Percentiles rank a stretch among this genome's conserved stretches.
phyloP scores from a whole-genome alignment of 2,113 vertebrate species.

The Myocastor coypus region DNA sequence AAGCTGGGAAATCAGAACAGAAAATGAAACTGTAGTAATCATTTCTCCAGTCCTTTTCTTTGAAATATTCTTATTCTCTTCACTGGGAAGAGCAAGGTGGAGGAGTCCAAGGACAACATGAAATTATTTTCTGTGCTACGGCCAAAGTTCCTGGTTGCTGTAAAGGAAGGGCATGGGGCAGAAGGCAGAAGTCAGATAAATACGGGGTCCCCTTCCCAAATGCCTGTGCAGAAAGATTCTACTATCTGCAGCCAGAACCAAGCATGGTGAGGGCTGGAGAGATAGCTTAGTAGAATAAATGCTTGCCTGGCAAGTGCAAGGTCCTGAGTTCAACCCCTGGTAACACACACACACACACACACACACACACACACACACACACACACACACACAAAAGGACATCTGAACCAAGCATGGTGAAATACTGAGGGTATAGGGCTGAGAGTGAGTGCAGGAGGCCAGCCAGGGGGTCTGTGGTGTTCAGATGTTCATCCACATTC shows the following conservation, averaged over 20 bases:
- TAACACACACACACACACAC: too few species aligned
- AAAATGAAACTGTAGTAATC: not conserved
- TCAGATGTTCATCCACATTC: not conserved
- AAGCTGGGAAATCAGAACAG: slow-evolving; percentile 46
- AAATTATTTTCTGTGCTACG: not conserved
- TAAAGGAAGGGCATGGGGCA: not conserved
- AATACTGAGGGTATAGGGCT: not conserved
- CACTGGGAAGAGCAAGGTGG: not conserved
- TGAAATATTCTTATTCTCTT: not conserved
- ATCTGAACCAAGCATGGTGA: not conserved
- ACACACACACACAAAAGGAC: too few species aligned
- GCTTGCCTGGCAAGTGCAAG: too few species aligned
- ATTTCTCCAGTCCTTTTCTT: slow-evolving; percentile 11
- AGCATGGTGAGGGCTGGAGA: not conserved
- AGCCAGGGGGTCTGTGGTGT: not conserved
- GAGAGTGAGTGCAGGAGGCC: not conserved
- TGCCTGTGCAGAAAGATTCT: not conserved
- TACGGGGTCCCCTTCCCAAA: not conserved
- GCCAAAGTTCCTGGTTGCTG: not conserved
- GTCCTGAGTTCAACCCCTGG: too few species aligned
- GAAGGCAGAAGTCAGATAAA: not conserved
- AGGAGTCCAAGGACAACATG: not conserved
- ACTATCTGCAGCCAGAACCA: not conserved
- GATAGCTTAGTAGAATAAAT: too few species aligned
- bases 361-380: too few species aligned